Conservation (phyloP, 2,113 vertebrate genomes). For the Oophaga pumilio region DNA sequence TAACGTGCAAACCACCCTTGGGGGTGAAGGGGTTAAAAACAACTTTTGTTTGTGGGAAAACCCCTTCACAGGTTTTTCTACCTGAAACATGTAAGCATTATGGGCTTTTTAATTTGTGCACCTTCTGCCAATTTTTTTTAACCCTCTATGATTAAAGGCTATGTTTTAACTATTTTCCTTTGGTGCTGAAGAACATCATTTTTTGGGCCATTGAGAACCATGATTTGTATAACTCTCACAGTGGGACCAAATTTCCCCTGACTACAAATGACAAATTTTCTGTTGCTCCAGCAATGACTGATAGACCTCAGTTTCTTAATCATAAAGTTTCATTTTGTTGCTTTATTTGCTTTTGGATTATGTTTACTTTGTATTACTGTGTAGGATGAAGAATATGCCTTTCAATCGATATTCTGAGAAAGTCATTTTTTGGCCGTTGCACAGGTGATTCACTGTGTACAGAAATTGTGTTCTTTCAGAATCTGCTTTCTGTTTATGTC, state of each 20-base stretch:
- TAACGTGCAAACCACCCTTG: too few relatives aligned
- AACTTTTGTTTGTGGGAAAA: too few relatives aligned
- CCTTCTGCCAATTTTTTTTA: too few relatives aligned
- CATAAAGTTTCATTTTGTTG: neutral
- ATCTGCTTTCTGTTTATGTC: neutral
- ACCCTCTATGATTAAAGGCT: too few relatives aligned
- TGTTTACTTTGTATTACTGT: neutral
- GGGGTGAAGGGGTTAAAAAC: too few relatives aligned
- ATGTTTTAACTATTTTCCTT: too few relatives aligned
- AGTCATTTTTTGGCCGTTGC: neutral
- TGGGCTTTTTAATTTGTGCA: too few relatives aligned
- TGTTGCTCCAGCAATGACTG: neutral
- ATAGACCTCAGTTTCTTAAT: neutral
- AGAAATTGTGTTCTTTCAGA: neutral
- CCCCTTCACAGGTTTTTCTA: too few relatives aligned
- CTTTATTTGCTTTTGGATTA: neutral
- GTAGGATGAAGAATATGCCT: slow-evolving; percentile 13
- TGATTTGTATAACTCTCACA: neutral
- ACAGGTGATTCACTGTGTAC: neutral
- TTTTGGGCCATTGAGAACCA: too few relatives aligned
- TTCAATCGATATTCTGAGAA: slow-evolving; percentile 27
- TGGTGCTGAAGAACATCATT: too few relatives aligned
- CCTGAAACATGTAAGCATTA: too few relatives aligned
- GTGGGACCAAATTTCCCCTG: neutral
- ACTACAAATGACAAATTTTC: neutral